These are phyloP conservation scores for Tolypeutes matacus DNA, from an alignment of 2,797 vertebrate genomes.

Conservation along the genomic window DNA sequence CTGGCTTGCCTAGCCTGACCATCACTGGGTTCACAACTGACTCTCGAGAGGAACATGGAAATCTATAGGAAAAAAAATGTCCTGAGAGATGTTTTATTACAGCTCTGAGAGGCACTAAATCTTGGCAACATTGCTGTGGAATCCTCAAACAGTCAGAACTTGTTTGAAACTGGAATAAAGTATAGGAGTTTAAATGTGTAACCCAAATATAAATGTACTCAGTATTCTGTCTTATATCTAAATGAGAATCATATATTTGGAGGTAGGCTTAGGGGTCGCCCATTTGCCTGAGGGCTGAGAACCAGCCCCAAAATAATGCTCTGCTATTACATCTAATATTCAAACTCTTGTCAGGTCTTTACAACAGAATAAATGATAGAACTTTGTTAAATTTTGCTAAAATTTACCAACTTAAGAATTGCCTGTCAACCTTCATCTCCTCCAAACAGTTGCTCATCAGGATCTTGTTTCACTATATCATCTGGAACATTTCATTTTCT, in stretches of 20 bases:
- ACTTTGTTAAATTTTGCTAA: constrained; percentile 2
- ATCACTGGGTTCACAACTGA: constrained; percentile 27
- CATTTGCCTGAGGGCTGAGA: constrained; percentile 30
- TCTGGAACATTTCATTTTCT: constrained; percentile 33
- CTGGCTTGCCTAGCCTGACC: background rate
- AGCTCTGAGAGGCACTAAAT: constrained; percentile 3
- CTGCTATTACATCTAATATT: constrained; percentile 18
- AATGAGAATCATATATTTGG: constrained; percentile 18
- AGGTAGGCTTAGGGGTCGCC: background rate
- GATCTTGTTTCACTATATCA: constrained; percentile 4
- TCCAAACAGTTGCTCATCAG: constrained; percentile 1
- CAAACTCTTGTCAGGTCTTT: background rate
- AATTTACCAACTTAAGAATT: constrained; percentile 8
- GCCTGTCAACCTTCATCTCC: background rate
- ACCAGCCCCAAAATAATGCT: background rate
- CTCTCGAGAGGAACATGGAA: constrained; percentile 39
- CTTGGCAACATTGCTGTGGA: background rate
- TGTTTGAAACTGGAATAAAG: constrained; percentile 56
- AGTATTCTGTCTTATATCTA: constrained; percentile 27
- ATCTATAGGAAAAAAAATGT: constrained; percentile 25
- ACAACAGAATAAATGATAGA: constrained; percentile 5
- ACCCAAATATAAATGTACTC: constrained; percentile 4
- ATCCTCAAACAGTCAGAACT: background rate
- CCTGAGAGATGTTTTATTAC: constrained; percentile 53
- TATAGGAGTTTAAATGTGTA: background rate